Conservation (phyloP, 2,888 invertebrate species). For the Spilosoma lubricipeda region DNA sequence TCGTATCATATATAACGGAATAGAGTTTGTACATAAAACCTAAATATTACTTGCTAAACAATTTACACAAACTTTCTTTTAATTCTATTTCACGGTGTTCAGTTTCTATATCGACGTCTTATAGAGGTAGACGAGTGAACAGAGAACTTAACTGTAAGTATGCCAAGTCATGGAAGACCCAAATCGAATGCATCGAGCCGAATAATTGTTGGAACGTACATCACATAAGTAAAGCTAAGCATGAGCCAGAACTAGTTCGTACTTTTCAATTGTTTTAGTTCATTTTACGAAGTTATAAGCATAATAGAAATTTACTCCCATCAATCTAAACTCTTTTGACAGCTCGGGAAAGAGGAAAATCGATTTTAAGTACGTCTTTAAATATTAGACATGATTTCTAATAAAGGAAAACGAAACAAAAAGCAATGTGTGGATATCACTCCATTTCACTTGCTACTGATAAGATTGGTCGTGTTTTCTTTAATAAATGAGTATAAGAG, state of each 20-base stretch:
- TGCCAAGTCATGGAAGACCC: conserved; percentile 50
- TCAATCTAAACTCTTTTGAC: not conserved
- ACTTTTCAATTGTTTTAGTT: conserved; percentile 26
- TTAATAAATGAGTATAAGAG: not conserved
- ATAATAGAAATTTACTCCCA: not conserved
- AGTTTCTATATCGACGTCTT: conserved; percentile 27
- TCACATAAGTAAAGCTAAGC: conserved; percentile 20
- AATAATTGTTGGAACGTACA: conserved; percentile 51
- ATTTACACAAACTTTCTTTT: conserved; percentile 25
- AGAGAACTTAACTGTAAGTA: conserved; percentile 41
- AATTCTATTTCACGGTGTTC: conserved; percentile 24
- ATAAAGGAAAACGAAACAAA: not conserved
- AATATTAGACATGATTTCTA: not conserved
- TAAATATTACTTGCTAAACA: not conserved
- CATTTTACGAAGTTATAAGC: not conserved
- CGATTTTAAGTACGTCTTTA: no score
- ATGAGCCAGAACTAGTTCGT: conserved; percentile 23
- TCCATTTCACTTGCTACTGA: no score
- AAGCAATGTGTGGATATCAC: not conserved
- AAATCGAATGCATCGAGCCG: conserved; percentile 53
- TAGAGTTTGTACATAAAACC: not conserved
- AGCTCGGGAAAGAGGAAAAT: no score
- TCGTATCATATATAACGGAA: not conserved
- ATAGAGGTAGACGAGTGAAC: conserved; percentile 24
- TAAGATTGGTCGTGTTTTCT: not conserved